These are phyloP conservation scores for Antheraea pernyi DNA, from an alignment of 1,140 invertebrate species.

Conservation along the genomic window DNA sequence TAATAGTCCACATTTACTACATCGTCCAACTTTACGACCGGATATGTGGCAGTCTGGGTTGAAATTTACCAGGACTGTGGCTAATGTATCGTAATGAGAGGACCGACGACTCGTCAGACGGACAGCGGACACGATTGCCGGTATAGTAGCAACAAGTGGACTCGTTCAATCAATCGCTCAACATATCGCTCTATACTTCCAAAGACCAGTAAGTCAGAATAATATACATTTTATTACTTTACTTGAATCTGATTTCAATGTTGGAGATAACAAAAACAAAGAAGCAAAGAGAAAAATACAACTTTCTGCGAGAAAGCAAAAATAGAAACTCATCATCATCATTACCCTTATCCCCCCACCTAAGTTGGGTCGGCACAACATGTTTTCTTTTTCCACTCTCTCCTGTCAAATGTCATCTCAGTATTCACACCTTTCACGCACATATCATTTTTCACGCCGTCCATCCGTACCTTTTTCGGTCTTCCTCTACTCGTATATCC, in stretches of 20 bases:
- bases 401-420: no score
- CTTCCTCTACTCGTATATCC: no score
- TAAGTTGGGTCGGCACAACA: no score
- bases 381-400: no score
- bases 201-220: neutral
- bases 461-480: no score
- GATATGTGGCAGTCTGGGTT: constrained; percentile 7
- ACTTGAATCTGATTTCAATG: neutral
- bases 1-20: neutral
- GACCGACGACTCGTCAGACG: constrained; percentile 35
- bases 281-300: no score
- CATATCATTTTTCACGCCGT: no score
- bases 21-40: neutral
- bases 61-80: constrained; percentile 34
- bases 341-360: no score
- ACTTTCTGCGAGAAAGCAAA: neutral
- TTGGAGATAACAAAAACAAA: no score
- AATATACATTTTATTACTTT: neutral
- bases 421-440: no score
- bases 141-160: constrained; percentile 55
- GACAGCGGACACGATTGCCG: constrained; percentile 30
- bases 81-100: constrained; percentile 52
- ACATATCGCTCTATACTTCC: constrained; percentile 28
- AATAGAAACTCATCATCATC: no score
- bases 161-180: constrained; percentile 28